A percentile compares a stretch with the other conserved stretches of the same genome.
These are phyloP conservation scores for Chrysogorgia sp. DNA, from an alignment of 92 coral and sea anemone species.

Conservation along the genomic window DNA sequence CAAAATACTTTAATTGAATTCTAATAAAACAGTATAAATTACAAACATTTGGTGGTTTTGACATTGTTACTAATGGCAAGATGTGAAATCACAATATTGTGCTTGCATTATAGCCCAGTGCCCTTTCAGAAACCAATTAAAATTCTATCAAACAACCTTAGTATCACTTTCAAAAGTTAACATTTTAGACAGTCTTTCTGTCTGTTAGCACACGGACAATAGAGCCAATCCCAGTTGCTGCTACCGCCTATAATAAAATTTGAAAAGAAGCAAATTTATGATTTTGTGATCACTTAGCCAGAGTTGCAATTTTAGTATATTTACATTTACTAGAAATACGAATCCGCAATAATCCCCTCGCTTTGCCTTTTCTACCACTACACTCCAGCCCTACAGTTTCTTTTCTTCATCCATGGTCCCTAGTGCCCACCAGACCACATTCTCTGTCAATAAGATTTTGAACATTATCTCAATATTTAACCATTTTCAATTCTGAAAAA, in stretches of 20 bases:
- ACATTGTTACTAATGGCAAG: slow-evolving; percentile 5
- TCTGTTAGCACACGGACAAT: slow-evolving; percentile 93
- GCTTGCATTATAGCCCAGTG: background rate
- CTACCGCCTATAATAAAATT: slow-evolving; percentile 69
- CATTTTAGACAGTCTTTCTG: slow-evolving; percentile 80
- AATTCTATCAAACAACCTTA: background rate
- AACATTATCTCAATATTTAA: too few relatives aligned
- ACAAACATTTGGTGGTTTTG: slow-evolving; percentile 28
- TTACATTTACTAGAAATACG: too few relatives aligned
- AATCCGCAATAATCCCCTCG: too few relatives aligned
- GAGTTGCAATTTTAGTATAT: too few relatives aligned
- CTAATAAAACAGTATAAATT: slow-evolving; percentile 25
- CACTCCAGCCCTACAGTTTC: too few relatives aligned
- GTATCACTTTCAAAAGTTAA: background rate
- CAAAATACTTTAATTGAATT: background rate
- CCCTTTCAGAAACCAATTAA: background rate
- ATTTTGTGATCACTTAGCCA: background rate
- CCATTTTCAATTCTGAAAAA: too few relatives aligned
- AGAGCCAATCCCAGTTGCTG: slow-evolving; percentile 83
- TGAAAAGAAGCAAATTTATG: background rate
- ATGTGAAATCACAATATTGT: background rate
- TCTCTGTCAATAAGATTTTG: too few relatives aligned
- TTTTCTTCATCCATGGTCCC: too few relatives aligned
- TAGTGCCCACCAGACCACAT: too few relatives aligned
- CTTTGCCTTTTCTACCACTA: too few relatives aligned